These are phyloP conservation scores for Cinclus mexicanus DNA, from an alignment of 2,113 vertebrate genomes.

Conservation along the genomic window DNA sequence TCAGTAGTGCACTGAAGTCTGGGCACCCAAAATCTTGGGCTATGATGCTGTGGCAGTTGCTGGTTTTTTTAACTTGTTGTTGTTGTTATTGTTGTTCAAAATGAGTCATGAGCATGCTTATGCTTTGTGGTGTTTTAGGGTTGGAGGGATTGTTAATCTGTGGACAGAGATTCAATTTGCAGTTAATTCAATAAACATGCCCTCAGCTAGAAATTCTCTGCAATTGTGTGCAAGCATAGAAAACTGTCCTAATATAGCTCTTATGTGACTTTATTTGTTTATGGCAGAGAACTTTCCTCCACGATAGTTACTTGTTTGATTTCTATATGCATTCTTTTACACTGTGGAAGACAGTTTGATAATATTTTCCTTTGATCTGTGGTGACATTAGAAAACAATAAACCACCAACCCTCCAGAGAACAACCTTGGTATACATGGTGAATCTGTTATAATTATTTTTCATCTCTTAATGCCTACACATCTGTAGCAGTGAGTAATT, in stretches of 20 bases:
- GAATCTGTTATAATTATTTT: conserved; percentile 35
- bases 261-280: background rate
- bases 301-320: background rate
- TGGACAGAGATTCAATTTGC: background rate
- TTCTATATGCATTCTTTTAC: background rate
- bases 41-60: background rate
- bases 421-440: background rate
- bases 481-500: conserved; percentile 15
- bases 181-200: background rate
- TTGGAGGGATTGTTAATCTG: background rate
- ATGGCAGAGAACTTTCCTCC: background rate
- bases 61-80: fast-evolving
- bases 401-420: background rate
- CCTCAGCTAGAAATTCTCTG: background rate
- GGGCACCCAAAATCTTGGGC: background rate
- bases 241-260: background rate
- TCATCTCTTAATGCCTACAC: conserved; percentile 34
- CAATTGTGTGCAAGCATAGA: background rate
- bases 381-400: background rate
- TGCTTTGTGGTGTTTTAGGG: background rate
- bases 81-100: background rate
- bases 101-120: background rate
- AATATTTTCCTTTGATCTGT: conserved; percentile 32
- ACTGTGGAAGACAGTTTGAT: background rate
- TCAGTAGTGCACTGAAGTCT: fast-evolving